Evolutionary conservation across 2,888 invertebrate species (phyloP).

Genomic region (Parascotia fuliginaria): DNA sequence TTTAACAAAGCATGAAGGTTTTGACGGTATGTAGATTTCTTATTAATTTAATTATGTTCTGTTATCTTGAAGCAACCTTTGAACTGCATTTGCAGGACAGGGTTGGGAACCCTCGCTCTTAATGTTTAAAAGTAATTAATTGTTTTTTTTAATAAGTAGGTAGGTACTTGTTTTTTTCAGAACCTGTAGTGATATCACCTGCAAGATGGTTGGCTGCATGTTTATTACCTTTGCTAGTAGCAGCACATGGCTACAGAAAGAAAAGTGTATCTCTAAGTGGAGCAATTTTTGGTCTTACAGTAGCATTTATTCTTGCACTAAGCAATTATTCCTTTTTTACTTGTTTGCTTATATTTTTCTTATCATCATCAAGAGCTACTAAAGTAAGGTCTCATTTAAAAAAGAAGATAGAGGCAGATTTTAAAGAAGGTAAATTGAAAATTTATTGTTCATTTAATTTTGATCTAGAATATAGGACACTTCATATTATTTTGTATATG

Average conservation of each 20-base stretch:
- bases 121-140: no score
- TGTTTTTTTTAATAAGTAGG: no score
- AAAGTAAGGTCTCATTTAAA: conserved; percentile 89
- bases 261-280: conserved; percentile 90
- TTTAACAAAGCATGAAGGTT: conserved; percentile 75
- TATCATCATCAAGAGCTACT: conserved; percentile 92
- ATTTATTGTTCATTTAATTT: no score
- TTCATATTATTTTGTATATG: no score
- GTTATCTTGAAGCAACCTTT: no score
- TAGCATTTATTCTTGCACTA: conserved; percentile 92
- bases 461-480: no score
- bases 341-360: conserved; percentile 91
- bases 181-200: conserved; percentile 86
- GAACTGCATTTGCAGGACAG: not conserved
- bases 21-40: conserved; percentile 81
- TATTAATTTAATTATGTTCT: no score
- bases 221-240: conserved; percentile 87
- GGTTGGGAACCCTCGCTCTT: no score
- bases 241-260: conserved; percentile 88
- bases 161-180: conserved; percentile 73
- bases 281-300: conserved; percentile 88
- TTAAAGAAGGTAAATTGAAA: conserved; percentile 89
- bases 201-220: conserved; percentile 88
- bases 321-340: conserved; percentile 92
- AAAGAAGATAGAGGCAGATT: conserved; percentile 90